phyloP scores from a whole-genome alignment of 2,797 vertebrate species.

The Poeciliopsis presidionis region DNA sequence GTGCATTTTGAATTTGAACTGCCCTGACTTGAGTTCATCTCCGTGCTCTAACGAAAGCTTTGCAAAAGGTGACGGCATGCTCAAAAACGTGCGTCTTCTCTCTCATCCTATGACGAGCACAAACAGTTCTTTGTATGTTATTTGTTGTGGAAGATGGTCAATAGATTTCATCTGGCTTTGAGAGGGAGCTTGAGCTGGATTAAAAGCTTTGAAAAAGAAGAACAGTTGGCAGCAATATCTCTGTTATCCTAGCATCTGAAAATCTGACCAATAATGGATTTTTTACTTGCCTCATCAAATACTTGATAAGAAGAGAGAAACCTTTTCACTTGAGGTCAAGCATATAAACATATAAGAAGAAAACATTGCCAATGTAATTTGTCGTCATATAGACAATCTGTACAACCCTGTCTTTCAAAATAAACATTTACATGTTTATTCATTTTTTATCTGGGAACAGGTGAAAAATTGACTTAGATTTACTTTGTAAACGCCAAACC shows the following conservation, averaged over 20 bases:
- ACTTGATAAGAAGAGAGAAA: neutral
- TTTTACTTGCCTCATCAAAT: neutral
- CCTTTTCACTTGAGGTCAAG: neutral
- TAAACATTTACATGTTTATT: neutral
- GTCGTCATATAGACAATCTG: neutral
- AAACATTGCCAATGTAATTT: neutral
- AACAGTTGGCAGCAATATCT: slow-evolving; percentile 30
- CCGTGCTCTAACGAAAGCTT: slow-evolving; percentile 36
- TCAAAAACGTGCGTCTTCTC: slow-evolving; percentile 4
- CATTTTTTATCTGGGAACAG: neutral
- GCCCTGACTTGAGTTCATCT: slow-evolving; percentile 50
- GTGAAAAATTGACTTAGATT: neutral
- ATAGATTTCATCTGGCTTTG: slow-evolving; percentile 30
- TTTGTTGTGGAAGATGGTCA: slow-evolving; percentile 11
- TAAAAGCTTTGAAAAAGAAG: slow-evolving; percentile 34
- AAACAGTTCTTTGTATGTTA: slow-evolving; percentile 8
- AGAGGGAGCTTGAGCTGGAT: slow-evolving; percentile 35
- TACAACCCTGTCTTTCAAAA: neutral
- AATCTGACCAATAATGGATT: slow-evolving; percentile 37
- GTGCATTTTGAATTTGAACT: slow-evolving; percentile 53
- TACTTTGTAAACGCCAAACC: neutral
- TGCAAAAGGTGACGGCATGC: slow-evolving; percentile 27
- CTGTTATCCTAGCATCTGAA: slow-evolving; percentile 19
- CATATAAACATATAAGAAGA: neutral
- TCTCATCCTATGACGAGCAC: slow-evolving; percentile 5